Evolutionary conservation across 1,140 invertebrate species (phyloP).

Genomic region (Meloidogyne hapla): DNA sequence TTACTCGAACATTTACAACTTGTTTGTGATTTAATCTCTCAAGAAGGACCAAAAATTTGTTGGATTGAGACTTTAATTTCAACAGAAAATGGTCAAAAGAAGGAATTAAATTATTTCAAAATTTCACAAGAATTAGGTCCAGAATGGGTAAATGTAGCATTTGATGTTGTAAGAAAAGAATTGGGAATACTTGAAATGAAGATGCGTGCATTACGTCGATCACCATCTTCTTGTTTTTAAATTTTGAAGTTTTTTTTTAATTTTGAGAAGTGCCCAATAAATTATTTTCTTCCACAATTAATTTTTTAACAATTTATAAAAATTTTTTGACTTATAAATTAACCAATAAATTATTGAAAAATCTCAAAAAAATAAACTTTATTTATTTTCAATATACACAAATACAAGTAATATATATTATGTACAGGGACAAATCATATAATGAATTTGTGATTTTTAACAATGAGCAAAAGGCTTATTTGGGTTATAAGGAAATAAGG

Average conservation of each 20-base stretch:
- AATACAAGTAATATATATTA: neutral
- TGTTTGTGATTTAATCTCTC: slow-evolving; percentile 17
- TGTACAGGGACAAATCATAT: neutral
- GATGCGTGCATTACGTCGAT: neutral
- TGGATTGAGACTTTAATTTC: neutral
- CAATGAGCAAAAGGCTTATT: neutral
- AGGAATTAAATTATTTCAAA: slow-evolving; percentile 8
- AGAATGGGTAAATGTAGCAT: slow-evolving; percentile 9
- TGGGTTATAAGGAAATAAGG: neutral
- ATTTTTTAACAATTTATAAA: too few relatives aligned
- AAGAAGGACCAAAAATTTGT: slow-evolving; percentile 14
- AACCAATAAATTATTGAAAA: too few relatives aligned
- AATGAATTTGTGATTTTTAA: neutral
- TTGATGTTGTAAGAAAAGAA: neutral
- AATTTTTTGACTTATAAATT: too few relatives aligned
- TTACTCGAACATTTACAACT: slow-evolving; percentile 19
- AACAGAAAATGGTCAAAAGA: neutral
- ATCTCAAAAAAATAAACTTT: too few relatives aligned
- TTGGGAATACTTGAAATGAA: slow-evolving; percentile 6
- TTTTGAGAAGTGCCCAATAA: too few relatives aligned
- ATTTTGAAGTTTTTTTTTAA: too few relatives aligned
- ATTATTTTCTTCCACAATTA: too few relatives aligned
- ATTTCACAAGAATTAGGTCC: slow-evolving; percentile 3
- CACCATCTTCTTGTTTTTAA: neutral
- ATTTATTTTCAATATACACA: neutral